Base-by-base conservation (phyloP, 2,113 vertebrate species). In the Planiliza haematocheilus region DNA sequence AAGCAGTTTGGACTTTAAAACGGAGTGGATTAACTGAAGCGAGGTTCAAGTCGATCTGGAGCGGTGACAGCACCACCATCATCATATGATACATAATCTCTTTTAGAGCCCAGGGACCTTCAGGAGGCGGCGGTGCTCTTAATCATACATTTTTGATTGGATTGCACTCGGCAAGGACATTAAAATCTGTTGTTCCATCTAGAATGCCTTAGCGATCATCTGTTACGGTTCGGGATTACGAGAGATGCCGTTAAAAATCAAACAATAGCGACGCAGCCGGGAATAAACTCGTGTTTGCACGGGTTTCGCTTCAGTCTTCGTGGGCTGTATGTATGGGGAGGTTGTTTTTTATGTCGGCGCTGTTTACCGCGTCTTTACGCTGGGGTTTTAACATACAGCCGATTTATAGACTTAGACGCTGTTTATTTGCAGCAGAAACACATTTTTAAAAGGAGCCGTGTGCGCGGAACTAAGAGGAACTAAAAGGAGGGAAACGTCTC, bases 111-210 rank as follows among this genome's bases (percentile, higher is more conserved):
- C 49, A 24, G 64, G 67, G 76, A 70, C 70, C 63, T 74, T 14
- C 61, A 68, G 86, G 83, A 87, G 74, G 60, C 83, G n/a, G 42
- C 75, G 7, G 48, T 59, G 7, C 77, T 82, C 64, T 50, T 73
- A 89, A 82, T 91, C 90, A 86, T 79, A 84, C 82, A 80, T 79
- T 83, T 86, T 84, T 89, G 88, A 92, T 90, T 87, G 89, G 87
- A 90, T 92, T 88, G 74, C 37, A 65, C 38, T 71, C 68, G 57
- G 70, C 21, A 14, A 84, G 87, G 86, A 89, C 86, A 85, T 79
- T 86, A 18, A 83, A 86, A 88, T 85, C 84, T 86, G 90, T 68
- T 79, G 85, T 82, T 86, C 77, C 74, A 84, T 85, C 73, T 74
- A 68, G 56, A 74, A 80, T 38, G 87, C 70, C 82, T 86, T 43